phyloP scores from a whole-genome alignment of 2,797 vertebrate genomes.

The Centroberyx gerrardi region DNA sequence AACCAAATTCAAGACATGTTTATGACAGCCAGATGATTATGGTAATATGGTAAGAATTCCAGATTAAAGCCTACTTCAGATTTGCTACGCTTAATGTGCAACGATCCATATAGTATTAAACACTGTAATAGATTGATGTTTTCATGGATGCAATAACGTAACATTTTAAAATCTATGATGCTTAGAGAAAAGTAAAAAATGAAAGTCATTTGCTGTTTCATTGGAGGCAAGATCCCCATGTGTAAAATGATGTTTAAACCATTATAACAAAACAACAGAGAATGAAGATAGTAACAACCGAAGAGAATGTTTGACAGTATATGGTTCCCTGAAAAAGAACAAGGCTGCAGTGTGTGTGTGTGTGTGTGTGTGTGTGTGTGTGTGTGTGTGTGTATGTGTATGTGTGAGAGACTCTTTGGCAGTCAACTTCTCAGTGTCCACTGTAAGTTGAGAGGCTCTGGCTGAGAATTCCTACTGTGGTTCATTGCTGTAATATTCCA shows the following conservation, averaged over 20 bases:
- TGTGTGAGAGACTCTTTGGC: background rate
- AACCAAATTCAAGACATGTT: constrained; percentile 4
- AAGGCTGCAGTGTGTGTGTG: constrained; percentile 52
- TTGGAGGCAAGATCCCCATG: constrained; percentile 38
- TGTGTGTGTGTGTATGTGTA: background rate
- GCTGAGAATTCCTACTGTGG: constrained; percentile 53
- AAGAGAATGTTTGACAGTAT: constrained; percentile 66
- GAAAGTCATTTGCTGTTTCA: constrained; percentile 24
- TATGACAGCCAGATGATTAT: constrained; percentile 36
- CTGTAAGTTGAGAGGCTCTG: constrained; percentile 38
- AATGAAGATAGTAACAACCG: constrained; percentile 54
- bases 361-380: constrained; percentile 32
- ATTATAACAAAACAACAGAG: constrained; percentile 65
- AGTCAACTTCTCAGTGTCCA: constrained; percentile 1
- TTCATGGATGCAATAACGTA: constrained; percentile 35
- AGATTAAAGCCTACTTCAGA: constrained; percentile 30
- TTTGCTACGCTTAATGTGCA: constrained; percentile 40
- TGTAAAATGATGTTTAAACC: constrained; percentile 54
- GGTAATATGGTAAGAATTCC: constrained; percentile 1
- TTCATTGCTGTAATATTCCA: constrained; percentile 36
- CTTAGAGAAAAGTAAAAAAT: constrained; percentile 24
- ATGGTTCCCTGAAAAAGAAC: constrained; percentile 73
- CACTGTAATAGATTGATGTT: constrained; percentile 36
- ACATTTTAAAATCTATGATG: constrained; percentile 42
- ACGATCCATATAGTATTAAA: constrained; percentile 37